Evolutionary conservation across 1,140 invertebrate genomes (phyloP), one percentile per base, ranked within the genome.

Genomic region (Mercenaria mercenaria): DNA sequence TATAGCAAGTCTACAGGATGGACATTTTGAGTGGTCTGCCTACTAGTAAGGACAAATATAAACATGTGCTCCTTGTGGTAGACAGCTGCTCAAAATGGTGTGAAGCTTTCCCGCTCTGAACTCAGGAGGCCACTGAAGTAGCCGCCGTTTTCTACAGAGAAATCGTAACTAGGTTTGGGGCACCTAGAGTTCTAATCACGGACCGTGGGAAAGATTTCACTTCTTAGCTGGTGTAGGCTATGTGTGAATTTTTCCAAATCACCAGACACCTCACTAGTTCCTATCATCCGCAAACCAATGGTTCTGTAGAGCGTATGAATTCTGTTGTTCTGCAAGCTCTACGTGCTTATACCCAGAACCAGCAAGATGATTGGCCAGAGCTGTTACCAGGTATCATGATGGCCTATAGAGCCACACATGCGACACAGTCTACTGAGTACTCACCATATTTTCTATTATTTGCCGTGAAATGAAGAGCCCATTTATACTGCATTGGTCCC

Each of bases 11-110:
- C 18, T 47, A 47, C 8, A 47, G 18, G 43, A 47, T 93, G 29
- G 91, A 91, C 41, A 88, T 91, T 67, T 26, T 93, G 0, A 74
- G 91, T 43, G 84, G 82, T 18, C 37, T 93, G 11, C 64, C 91
- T 4, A 76, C n/a, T 56, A 72, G 47, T 0, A 50, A 37, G 41
- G n/a, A n/a, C n/a, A n/a, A n/a, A n/a, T n/a, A n/a, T n/a, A n/a
- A n/a, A n/a, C n/a, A n/a, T n/a, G n/a, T n/a, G n/a, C n/a, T n/a
- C n/a, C n/a, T n/a, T n/a, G n/a, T n/a, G n/a, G n/a, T 77, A 15
- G 85, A 88, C 32, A 76, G 52, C 41, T 88, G n/a, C 29, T 47
- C 41, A 15, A 34, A 29, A 18, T 76, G 34, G 64, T 15, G 1
- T 32, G 41, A 52, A 86, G 83, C 47, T 8, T 52, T 86, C 26